Evolutionary conservation across 2,888 invertebrate genomes (phyloP).

Genomic region (Drosophila differens): DNA sequence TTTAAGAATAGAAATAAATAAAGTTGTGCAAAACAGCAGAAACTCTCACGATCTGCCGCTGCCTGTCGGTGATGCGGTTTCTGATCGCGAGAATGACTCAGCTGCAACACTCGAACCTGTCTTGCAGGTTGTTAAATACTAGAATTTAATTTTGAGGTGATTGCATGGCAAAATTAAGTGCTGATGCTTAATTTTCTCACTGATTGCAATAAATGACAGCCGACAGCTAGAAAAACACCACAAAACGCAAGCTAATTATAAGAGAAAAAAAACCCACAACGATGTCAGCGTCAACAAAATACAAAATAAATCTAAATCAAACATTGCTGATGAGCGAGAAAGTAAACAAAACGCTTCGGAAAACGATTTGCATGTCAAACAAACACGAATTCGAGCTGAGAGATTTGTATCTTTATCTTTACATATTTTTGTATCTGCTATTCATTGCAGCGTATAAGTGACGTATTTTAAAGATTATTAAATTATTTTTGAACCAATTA

Average conservation of each 20-base stretch:
- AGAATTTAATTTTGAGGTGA: slow-evolving; percentile 70
- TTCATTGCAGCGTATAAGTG: slow-evolving; percentile 55
- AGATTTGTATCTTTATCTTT: slow-evolving; percentile 44
- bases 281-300: slow-evolving; percentile 24
- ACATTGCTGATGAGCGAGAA: slow-evolving; percentile 38
- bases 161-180: slow-evolving; percentile 51
- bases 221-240: slow-evolving; percentile 33
- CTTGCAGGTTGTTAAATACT: slow-evolving; percentile 35
- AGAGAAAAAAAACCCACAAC: slow-evolving; percentile 17
- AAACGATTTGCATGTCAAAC: slow-evolving; percentile 76
- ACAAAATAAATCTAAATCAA: slow-evolving; percentile 69
- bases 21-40: slow-evolving; percentile 37
- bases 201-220: slow-evolving; percentile 74
- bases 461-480: slow-evolving; percentile 52
- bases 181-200: slow-evolving; percentile 65
- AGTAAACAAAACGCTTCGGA: slow-evolving; percentile 51
- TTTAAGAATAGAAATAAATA: slow-evolving; percentile 14
- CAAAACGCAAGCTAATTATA: slow-evolving; percentile 65
- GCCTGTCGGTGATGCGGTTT: slow-evolving; percentile 36
- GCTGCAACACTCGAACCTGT: slow-evolving; percentile 53
- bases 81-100: slow-evolving; percentile 61
- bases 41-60: slow-evolving; percentile 69
- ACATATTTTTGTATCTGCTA: slow-evolving; percentile 33
- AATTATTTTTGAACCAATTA: slow-evolving; percentile 28
- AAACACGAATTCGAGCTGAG: slow-evolving; percentile 34